Percentiles rank a stretch among this genome's conserved stretches.
These are phyloP conservation scores for Hoplostethus mediterraneus DNA, from an alignment of 2,797 vertebrate genomes.

Conservation along the genomic window DNA sequence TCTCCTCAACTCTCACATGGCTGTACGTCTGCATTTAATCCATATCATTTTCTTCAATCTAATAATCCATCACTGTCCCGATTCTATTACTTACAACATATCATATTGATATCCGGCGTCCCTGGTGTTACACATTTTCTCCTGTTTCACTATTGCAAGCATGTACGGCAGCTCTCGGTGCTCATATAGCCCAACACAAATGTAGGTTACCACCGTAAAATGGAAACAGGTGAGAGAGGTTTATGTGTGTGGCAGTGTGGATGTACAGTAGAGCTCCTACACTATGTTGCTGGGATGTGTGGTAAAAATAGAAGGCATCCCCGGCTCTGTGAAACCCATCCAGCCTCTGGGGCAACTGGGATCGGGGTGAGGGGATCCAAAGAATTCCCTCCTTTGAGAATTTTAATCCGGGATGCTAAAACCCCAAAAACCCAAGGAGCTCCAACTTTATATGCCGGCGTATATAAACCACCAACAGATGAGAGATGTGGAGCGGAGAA, in stretches of 20 bases:
- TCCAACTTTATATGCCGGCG: slow-evolving; percentile 38
- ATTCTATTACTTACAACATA: neutral
- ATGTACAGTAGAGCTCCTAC: neutral
- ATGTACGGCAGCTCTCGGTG: neutral
- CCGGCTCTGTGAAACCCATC: slow-evolving; percentile 64
- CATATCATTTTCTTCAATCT: slow-evolving; percentile 13
- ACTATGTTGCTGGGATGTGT: slow-evolving; percentile 20
- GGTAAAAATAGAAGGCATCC: slow-evolving; percentile 57
- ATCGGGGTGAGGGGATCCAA: slow-evolving; percentile 29
- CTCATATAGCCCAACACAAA: neutral
- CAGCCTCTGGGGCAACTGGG: slow-evolving; percentile 29
- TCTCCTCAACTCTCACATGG: neutral
- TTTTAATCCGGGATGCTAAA: slow-evolving; percentile 47
- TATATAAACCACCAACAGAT: slow-evolving; percentile 47
- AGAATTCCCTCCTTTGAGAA: slow-evolving; percentile 54
- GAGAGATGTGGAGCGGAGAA: slow-evolving; percentile 38
- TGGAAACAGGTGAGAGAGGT: neutral
- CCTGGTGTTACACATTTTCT: neutral
- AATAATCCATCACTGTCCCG: neutral
- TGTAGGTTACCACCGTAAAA: slow-evolving; percentile 16
- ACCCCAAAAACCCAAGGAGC: slow-evolving; percentile 26
- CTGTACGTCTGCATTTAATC: slow-evolving; percentile 17
- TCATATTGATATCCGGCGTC: slow-evolving; percentile 17
- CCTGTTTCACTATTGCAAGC: neutral
- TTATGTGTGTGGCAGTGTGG: slow-evolving; percentile 2